These are phyloP conservation scores for Melikaiella ostensackeni DNA, from an alignment of 2,888 invertebrate genomes.

Conservation along the genomic window DNA sequence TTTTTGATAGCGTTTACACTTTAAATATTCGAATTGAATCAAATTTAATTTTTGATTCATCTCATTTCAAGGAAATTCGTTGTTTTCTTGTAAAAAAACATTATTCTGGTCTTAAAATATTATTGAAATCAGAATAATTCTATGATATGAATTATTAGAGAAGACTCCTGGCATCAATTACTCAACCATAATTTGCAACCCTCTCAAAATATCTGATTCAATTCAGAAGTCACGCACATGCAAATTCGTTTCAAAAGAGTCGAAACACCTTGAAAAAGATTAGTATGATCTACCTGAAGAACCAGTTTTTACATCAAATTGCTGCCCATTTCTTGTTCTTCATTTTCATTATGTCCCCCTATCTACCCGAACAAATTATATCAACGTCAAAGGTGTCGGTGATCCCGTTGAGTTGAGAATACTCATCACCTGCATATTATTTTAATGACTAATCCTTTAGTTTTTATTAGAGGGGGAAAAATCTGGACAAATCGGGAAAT, in stretches of 20 bases:
- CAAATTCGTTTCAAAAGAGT: neutral
- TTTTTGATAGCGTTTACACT: too few relatives aligned
- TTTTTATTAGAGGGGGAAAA: too few relatives aligned
- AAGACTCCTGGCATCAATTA: neutral
- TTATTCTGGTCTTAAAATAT: neutral
- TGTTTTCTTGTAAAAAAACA: too few relatives aligned
- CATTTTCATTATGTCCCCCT: neutral
- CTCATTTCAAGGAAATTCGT: too few relatives aligned
- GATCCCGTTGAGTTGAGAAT: neutral
- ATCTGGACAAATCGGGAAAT: too few relatives aligned
- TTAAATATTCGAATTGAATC: too few relatives aligned
- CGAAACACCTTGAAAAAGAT: slow-evolving; percentile 1
- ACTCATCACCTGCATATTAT: neutral
- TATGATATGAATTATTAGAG: neutral
- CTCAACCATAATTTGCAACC: neutral
- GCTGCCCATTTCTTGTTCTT: neutral
- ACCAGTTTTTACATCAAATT: slow-evolving; percentile 18
- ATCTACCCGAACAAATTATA: neutral
- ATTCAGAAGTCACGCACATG: slow-evolving; percentile 12
- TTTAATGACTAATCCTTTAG: neutral
- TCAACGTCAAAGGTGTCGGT: neutral
- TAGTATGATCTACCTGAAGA: slow-evolving; percentile 16
- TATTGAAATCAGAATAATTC: neutral
- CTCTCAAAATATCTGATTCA: slow-evolving; percentile 5
- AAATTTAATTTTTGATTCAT: too few relatives aligned